Conservation (phyloP, 2,797 vertebrate species). For the Tokudaia muenninki region DNA sequence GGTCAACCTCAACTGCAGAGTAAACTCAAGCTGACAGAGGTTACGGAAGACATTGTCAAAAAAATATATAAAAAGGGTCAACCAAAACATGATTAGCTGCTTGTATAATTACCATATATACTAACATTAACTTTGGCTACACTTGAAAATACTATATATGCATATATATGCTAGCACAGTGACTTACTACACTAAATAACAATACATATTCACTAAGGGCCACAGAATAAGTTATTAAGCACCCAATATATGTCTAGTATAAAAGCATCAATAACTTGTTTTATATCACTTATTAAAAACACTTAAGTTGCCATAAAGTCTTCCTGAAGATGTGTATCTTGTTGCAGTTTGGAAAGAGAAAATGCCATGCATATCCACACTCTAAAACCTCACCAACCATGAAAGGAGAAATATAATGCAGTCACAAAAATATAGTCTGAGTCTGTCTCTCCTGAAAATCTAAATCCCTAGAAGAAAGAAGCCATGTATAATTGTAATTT, state of each 20-base stretch:
- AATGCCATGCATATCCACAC: background rate
- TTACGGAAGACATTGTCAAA: background rate
- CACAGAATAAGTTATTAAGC: background rate
- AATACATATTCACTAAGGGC: background rate
- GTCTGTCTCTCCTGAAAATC: background rate
- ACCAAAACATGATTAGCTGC: background rate
- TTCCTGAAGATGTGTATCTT: background rate
- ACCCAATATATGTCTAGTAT: background rate
- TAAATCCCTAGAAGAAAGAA: slow-evolving; percentile 12
- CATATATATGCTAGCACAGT: background rate
- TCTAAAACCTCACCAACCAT: slow-evolving; percentile 35
- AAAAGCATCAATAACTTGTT: background rate
- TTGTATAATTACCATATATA: background rate
- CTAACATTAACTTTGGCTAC: slow-evolving; percentile 8
- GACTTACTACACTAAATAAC: background rate
- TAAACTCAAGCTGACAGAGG: background rate
- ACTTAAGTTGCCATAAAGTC: background rate
- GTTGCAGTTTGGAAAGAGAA: slow-evolving; percentile 16
- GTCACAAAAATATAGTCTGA: background rate
- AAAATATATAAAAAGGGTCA: background rate
- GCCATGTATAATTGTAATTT: background rate
- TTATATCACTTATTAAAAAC: slow-evolving; percentile 30
- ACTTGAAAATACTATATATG: slow-evolving; percentile 1
- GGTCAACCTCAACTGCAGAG: background rate
- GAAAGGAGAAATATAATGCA: slow-evolving; percentile 22